Evolutionary conservation across 2,888 invertebrate genomes (phyloP), one percentile per base, ranked within the genome.

Genomic region (Drosophila leonis): DNA sequence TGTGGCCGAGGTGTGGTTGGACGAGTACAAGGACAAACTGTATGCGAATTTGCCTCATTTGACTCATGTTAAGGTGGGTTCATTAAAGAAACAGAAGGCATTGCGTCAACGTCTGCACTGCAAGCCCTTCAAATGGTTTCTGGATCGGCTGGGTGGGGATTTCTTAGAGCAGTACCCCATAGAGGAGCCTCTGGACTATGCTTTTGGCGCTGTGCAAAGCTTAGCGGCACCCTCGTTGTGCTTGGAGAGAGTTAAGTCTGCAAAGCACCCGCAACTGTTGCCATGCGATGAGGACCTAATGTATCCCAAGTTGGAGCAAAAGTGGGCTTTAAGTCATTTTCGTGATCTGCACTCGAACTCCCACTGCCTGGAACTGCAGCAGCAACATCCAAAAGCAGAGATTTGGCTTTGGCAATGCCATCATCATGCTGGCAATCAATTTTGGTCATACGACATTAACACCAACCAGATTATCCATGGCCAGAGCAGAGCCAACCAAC

Each of bases 1-100:
- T 66, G 98, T 98, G 0, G 98, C 98, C 0, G 98, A 98, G 90
- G 98, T 99, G 4, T 99, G 99, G 99, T 98, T 99, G 98, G 99
- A 99, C 92, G 98, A 99, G 90, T 99, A 98, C 92, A 97, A 97
- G 6, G 95, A 98, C 84, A 96, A 95, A 91, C 91, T 99, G 62
- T 99, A 98, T 93, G 93, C 94, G 74, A 94, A 98, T 1, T 94
- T 97, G 33, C 97, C 98, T 0, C 83, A 91, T 37, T 95, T 97
- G 90, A 96, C 97, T 87, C 91, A 93, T 12, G 94, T 98, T 18
- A 95, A 97, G 90, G 94, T 97, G 0, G 98, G 98, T 0, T 96
- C 98, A 92, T 92, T 99, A 49, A 94, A 95, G 0, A 94, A 95
- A 76, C 98, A 98, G 93, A 95, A 94, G 73, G 96, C 94, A 0